Percentiles rank a stretch among this genome's conserved stretches.
Evolutionary conservation across 2,888 invertebrate species (phyloP).

Genomic region (Scrobipalpa costella): DNA sequence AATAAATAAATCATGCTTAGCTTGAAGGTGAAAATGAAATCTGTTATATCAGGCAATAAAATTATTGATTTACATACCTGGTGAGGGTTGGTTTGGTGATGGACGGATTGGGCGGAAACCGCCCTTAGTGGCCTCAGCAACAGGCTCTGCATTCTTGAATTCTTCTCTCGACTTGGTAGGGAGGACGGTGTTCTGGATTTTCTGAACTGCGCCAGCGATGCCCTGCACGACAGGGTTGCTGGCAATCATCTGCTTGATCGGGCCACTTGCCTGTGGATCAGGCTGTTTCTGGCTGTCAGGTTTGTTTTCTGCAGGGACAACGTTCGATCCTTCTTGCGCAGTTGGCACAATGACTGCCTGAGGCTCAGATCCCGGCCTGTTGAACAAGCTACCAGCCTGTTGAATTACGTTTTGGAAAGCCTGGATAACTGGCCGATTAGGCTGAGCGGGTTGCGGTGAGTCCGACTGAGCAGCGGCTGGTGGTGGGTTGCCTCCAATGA

Average conservation of each 20-base stretch:
- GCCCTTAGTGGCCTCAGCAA: conserved; percentile 35
- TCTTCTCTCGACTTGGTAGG: conserved; percentile 54
- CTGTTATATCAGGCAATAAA: too few species aligned
- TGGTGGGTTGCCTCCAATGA: conserved; percentile 25
- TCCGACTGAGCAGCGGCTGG: conserved; percentile 40
- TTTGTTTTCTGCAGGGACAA: conserved; percentile 32
- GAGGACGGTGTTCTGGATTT: conserved; percentile 47
- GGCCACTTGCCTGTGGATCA: conserved; percentile 34
- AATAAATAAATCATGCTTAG: too few species aligned
- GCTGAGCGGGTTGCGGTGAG: conserved; percentile 35
- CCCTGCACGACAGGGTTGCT: conserved; percentile 54
- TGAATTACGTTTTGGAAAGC: conserved; percentile 45
- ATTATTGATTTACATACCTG: conserved; percentile 12
- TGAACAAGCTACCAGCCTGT: conserved; percentile 27
- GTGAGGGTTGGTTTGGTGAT: conserved; percentile 31
- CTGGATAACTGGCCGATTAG: conserved; percentile 49
- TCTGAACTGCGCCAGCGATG: conserved; percentile 51
- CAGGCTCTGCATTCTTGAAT: conserved; percentile 35
- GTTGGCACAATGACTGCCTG: conserved; percentile 29
- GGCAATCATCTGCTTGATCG: conserved; percentile 51
- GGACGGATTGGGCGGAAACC: conserved; percentile 28
- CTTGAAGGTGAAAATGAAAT: background rate
- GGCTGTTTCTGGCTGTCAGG: conserved; percentile 29
- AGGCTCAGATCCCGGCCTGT: conserved; percentile 17
- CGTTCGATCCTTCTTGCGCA: conserved; percentile 35